Percentiles rank a stretch among this genome's conserved stretches.
Evolutionary conservation across 2,797 vertebrate genomes (phyloP).

Genomic region (Melanotaenia parkinsoni): DNA sequence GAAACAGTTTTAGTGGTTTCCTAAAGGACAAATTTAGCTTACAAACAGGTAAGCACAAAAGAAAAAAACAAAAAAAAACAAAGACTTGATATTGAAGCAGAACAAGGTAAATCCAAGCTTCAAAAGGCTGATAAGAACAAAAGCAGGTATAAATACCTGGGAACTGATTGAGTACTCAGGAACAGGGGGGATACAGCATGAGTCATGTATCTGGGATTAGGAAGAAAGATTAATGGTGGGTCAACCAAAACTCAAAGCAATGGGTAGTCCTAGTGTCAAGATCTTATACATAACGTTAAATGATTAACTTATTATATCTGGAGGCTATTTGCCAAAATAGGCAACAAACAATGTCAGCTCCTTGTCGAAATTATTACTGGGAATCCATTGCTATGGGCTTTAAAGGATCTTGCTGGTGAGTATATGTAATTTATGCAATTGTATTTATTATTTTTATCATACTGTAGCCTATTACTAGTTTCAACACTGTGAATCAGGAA

Average conservation of each 20-base stretch:
- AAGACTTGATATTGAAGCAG: neutral
- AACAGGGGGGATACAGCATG: neutral
- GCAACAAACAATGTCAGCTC: too few relatives aligned
- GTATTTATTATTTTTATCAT: neutral
- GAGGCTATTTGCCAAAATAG: too few relatives aligned
- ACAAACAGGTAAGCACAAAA: conserved; percentile 8
- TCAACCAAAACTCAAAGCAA: neutral
- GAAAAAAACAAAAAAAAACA: neutral
- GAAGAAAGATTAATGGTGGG: neutral
- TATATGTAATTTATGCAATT: neutral
- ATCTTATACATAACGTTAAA: neutral
- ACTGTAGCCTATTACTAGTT: neutral
- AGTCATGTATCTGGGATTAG: neutral
- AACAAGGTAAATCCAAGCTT: conserved; percentile 7
- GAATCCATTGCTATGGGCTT: too few relatives aligned
- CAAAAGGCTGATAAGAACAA: conserved; percentile 1
- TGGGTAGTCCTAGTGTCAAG: neutral
- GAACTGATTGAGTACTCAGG: neutral
- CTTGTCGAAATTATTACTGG: too few relatives aligned
- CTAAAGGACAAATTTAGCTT: conserved; percentile 22
- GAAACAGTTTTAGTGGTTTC: conserved; percentile 10
- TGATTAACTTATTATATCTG: too few relatives aligned
- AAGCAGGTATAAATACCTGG: neutral
- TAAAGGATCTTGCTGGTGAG: too few relatives aligned
- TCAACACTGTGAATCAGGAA: neutral